phyloP scores from a whole-genome alignment of 2,888 invertebrate species.

The Orgyia antiqua region DNA sequence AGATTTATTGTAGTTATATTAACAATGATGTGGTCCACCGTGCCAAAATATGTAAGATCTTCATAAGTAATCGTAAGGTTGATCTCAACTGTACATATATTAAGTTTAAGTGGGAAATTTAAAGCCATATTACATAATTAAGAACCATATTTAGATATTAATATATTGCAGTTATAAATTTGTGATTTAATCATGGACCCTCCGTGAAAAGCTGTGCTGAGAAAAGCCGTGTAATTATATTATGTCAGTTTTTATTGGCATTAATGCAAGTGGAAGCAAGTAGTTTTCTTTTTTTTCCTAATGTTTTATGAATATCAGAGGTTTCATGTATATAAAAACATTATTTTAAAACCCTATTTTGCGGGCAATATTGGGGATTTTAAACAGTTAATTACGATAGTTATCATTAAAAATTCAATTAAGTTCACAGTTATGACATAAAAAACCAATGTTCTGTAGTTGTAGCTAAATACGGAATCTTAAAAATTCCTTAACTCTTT shows the following conservation, averaged over 20 bases:
- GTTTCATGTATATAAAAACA: neutral
- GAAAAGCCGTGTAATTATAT: neutral
- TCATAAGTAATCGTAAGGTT: slow-evolving; percentile 62
- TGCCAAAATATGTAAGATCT: slow-evolving; percentile 74
- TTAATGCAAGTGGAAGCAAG: no score
- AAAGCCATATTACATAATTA: slow-evolving; percentile 34
- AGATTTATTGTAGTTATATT: slow-evolving; percentile 20
- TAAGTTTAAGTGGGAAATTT: slow-evolving; percentile 28
- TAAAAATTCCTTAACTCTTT: no score
- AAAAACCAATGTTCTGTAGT: no score
- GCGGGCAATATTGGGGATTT: no score
- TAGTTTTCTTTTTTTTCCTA: neutral
- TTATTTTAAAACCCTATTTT: neutral
- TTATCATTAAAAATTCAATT: no score
- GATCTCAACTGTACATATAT: slow-evolving; percentile 76
- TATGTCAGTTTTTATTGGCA: neutral
- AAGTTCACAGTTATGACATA: no score
- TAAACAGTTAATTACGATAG: no score
- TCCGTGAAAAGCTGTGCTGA: neutral
- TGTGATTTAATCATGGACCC: neutral
- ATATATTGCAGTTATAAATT: slow-evolving; percentile 25
- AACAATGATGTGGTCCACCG: slow-evolving; percentile 60
- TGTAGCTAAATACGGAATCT: no score
- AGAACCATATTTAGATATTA: slow-evolving; percentile 17
- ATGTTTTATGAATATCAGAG: neutral